Evolutionary conservation across 2,797 vertebrate genomes (phyloP).

Genomic region (Echeneis naucrates): DNA sequence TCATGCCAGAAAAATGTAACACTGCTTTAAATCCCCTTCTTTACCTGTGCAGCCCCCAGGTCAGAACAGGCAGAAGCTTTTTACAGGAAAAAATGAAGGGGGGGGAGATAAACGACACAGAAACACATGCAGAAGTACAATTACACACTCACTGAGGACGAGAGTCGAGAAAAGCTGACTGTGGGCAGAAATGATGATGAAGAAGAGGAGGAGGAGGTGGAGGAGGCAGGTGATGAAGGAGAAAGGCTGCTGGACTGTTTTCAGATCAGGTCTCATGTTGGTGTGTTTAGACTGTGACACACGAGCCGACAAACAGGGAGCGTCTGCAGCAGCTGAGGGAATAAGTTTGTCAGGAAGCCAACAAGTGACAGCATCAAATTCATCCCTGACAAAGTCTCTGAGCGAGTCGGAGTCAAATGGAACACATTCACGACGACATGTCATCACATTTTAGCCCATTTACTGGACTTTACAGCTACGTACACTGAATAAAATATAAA

Average conservation of each 20-base stretch:
- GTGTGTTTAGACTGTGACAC: conserved; percentile 40
- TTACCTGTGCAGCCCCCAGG: conserved; percentile 26
- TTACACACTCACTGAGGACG: conserved; percentile 71
- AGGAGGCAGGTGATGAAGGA: conserved; percentile 67
- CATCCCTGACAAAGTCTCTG: too few species aligned
- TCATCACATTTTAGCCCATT: too few species aligned
- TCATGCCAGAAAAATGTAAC: conserved; percentile 3
- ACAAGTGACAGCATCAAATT: conserved; percentile 2
- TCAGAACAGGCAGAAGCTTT: neutral
- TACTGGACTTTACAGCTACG: too few species aligned
- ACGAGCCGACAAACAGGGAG: conserved; percentile 50
- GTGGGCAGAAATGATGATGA: conserved; percentile 71
- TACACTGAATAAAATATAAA: neutral
- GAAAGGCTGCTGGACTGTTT: conserved; percentile 58
- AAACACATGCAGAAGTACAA: conserved; percentile 48
- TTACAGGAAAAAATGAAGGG: neutral
- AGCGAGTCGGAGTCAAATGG: too few species aligned
- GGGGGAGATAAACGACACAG: conserved; percentile 45
- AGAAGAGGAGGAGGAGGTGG: conserved; percentile 48
- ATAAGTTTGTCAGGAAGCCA: conserved; percentile 12
- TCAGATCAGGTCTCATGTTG: conserved; percentile 56
- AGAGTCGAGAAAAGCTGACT: conserved; percentile 71
- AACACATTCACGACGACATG: too few species aligned
- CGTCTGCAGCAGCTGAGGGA: conserved; percentile 22
- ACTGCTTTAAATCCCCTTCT: conserved; percentile 1